A percentile compares a stretch with the other conserved stretches of the same genome.
phyloP scores from a whole-genome alignment of 2,888 invertebrate genomes.

The Drosophila anomalata region DNA sequence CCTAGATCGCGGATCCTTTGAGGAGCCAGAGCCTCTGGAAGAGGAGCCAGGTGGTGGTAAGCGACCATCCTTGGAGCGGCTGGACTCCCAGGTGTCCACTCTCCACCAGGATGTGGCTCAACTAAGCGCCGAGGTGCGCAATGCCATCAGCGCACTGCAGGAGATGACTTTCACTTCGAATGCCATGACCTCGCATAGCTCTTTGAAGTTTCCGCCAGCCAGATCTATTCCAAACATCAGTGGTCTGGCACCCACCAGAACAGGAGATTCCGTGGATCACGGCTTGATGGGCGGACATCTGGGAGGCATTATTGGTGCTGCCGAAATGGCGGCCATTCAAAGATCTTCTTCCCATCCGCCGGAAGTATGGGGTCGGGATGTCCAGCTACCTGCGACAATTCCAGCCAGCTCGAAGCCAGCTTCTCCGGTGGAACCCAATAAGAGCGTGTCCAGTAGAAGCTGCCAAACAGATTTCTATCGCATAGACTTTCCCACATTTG shows the following conservation, averaged over 20 bases:
- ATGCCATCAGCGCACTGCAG: slow-evolving; percentile 93
- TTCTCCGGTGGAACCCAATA: slow-evolving; percentile 40
- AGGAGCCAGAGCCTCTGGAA: slow-evolving; percentile 60
- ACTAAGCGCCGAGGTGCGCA: slow-evolving; percentile 92
- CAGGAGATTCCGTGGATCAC: slow-evolving; percentile 27
- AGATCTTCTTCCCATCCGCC: slow-evolving; percentile 93
- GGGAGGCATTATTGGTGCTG: slow-evolving; percentile 37
- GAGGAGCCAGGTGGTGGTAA: slow-evolving; percentile 81
- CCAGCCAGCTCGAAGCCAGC: slow-evolving; percentile 55
- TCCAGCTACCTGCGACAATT: slow-evolving; percentile 55
- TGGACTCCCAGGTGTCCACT: slow-evolving; percentile 92
- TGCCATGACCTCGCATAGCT: slow-evolving; percentile 83
- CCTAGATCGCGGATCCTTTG: slow-evolving; percentile 82
- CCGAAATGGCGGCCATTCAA: slow-evolving; percentile 85
- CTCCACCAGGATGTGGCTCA: slow-evolving; percentile 94
- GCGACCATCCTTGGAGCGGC: slow-evolving; percentile 86
- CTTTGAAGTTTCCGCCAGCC: slow-evolving; percentile 88
- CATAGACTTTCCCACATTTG: slow-evolving; percentile 82
- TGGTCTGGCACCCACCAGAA: slow-evolving; percentile 73
- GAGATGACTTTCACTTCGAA: slow-evolving; percentile 90
- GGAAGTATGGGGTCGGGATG: slow-evolving; percentile 91
- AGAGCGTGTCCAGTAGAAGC: slow-evolving; percentile 59
- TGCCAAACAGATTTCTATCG: slow-evolving; percentile 82
- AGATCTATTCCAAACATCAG: slow-evolving; percentile 93
- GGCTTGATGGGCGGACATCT: slow-evolving; percentile 42